phyloP scores from a whole-genome alignment of 1,140 invertebrate genomes.

The Brachionus koreanus region DNA sequence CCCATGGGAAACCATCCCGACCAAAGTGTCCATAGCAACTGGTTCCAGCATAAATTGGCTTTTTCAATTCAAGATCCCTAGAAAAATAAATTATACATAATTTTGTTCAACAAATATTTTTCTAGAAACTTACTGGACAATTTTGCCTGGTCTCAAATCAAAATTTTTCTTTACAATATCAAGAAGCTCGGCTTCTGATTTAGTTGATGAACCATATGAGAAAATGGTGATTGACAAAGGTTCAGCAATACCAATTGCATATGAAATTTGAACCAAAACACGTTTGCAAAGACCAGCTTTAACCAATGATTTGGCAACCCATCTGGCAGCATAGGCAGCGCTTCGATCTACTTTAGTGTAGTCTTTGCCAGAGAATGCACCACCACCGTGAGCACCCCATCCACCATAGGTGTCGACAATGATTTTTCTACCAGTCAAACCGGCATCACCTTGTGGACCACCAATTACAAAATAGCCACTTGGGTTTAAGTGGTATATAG shows the following conservation, averaged over 20 bases:
- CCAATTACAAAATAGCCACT: slow-evolving; percentile 89
- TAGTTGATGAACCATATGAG: slow-evolving; percentile 88
- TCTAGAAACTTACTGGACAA: slow-evolving; percentile 73
- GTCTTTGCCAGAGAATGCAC: slow-evolving; percentile 92
- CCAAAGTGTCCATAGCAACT: slow-evolving; percentile 98
- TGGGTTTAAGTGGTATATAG: slow-evolving; percentile 92
- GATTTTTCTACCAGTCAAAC: slow-evolving; percentile 91
- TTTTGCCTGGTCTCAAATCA: slow-evolving; percentile 90
- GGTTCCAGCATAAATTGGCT: slow-evolving; percentile 94
- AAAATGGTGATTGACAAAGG: slow-evolving; percentile 94
- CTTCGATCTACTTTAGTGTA: slow-evolving; percentile 91
- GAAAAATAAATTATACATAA: background rate
- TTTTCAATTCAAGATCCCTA: slow-evolving; percentile 78
- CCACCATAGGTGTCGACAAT: slow-evolving; percentile 97
- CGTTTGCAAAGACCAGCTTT: slow-evolving; percentile 80
- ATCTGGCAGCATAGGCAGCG: slow-evolving; percentile 89
- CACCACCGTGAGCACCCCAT: slow-evolving; percentile 94
- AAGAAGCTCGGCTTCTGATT: slow-evolving; percentile 80
- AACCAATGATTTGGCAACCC: slow-evolving; percentile 90
- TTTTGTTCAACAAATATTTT: background rate
- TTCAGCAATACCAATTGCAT: slow-evolving; percentile 90
- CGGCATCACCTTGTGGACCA: slow-evolving; percentile 89
- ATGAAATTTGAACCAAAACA: slow-evolving; percentile 79
- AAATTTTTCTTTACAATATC: slow-evolving; percentile 92
- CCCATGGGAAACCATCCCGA: slow-evolving; percentile 90